A percentile compares a stretch with the other conserved stretches of the same genome.
Conservation (phyloP, 2,888 invertebrate genomes). For the Panorpa germanica region DNA sequence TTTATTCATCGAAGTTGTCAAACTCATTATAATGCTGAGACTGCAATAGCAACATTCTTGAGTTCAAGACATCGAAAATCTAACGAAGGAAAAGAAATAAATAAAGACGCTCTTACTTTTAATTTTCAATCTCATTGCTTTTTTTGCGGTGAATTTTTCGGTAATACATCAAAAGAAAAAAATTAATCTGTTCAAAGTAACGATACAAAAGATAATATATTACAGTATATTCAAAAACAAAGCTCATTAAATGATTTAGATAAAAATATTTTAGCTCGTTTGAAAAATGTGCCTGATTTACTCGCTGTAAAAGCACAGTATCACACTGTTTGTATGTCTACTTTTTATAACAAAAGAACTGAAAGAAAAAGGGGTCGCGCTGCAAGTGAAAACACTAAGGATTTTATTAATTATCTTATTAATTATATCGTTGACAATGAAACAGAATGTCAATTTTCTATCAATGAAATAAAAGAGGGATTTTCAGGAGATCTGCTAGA, state of each 20-base stretch:
- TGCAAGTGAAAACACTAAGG: conserved; percentile 14
- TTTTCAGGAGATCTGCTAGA: conserved; percentile 14
- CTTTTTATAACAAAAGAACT: conserved; percentile 14
- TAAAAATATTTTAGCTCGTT: conserved; percentile 14
- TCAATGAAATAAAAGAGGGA: conserved; percentile 14
- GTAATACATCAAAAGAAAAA: conserved; percentile 12
- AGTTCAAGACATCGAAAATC: conserved; percentile 9
- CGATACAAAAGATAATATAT: conserved; percentile 14
- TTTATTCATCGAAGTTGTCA: conserved; percentile 13
- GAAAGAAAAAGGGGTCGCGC: conserved; percentile 14
- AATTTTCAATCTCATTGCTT: conserved; percentile 14
- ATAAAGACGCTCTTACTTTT: conserved; percentile 13
- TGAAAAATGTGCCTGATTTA: conserved; percentile 14
- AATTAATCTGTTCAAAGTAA: conserved; percentile 13
- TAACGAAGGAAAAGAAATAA: conserved; percentile 11
- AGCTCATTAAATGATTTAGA: conserved; percentile 14
- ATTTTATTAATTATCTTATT: conserved; percentile 14
- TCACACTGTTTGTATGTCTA: conserved; percentile 15
- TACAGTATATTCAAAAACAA: conserved; percentile 14
- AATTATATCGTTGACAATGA: conserved; percentile 14
- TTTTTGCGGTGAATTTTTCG: conserved; percentile 13
- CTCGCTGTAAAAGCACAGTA: conserved; percentile 14
- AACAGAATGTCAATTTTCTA: conserved; percentile 14
- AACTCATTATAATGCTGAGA: conserved; percentile 10
- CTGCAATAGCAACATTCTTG: conserved; percentile 9